A percentile compares a stretch with the other conserved stretches of the same genome.
Conservation (phyloP, 2,888 invertebrate genomes). For the Carpatolechia fugitivella region DNA sequence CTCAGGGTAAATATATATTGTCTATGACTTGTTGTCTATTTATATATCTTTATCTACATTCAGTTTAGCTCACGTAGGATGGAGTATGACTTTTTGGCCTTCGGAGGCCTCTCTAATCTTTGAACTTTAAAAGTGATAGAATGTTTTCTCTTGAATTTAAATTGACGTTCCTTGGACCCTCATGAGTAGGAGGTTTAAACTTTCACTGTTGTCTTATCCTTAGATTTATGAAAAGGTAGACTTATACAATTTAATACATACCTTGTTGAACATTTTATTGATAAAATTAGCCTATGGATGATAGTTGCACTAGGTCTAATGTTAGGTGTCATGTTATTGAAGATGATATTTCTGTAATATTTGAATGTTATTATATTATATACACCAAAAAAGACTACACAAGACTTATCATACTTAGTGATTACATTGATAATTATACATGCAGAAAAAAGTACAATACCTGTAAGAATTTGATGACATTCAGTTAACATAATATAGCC, state of each 20-base stretch:
- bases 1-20: constrained; percentile 68
- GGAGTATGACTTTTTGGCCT: constrained; percentile 67
- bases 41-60: constrained; percentile 44
- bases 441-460: background rate
- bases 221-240: constrained; percentile 49
- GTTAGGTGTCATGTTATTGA: constrained; percentile 25
- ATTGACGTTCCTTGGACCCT: constrained; percentile 37
- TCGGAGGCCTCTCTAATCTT: constrained; percentile 42
- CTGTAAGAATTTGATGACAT: background rate
- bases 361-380: constrained; percentile 6
- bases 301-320: constrained; percentile 60
- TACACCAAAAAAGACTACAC: constrained; percentile 4
- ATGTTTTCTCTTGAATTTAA: constrained; percentile 31
- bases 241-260: constrained; percentile 42
- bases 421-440: background rate
- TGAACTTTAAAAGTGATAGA: constrained; percentile 29
- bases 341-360: constrained; percentile 14
- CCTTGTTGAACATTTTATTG: constrained; percentile 60
- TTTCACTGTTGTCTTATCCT: constrained; percentile 53
- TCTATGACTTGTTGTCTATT: constrained; percentile 55
- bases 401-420: constrained; percentile 3
- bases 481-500: constrained; percentile 13
- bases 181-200: constrained; percentile 32
- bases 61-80: constrained; percentile 52
- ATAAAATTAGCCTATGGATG: constrained; percentile 54